Conservation (phyloP, 1,140 invertebrate genomes). For the Drosophila sp. region DNA sequence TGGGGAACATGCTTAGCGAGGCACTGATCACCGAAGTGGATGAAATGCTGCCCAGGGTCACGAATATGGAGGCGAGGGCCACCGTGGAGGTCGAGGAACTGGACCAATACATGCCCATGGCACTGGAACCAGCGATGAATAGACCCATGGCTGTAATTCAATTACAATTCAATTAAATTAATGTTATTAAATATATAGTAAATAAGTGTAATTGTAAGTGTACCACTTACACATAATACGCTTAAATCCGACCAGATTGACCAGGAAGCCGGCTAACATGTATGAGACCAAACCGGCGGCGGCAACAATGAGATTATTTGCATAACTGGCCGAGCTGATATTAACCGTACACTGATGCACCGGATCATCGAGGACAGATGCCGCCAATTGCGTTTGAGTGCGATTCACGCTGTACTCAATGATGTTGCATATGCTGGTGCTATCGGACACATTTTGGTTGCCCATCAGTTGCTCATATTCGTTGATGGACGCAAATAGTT, state of each 20-base stretch:
- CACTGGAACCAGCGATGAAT: conserved; percentile 75
- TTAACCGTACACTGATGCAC: conserved; percentile 55
- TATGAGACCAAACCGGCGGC: conserved; percentile 85
- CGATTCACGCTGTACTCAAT: conserved; percentile 69
- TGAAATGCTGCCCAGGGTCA: conserved; percentile 77
- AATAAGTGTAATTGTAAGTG: no score
- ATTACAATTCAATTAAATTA: no score
- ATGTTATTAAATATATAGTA: no score
- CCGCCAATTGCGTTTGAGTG: conserved; percentile 40
- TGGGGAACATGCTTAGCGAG: conserved; percentile 78
- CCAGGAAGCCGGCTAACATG: conserved; percentile 84
- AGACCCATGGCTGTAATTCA: conserved; percentile 72
- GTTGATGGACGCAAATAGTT: conserved; percentile 86
- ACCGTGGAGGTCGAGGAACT: conserved; percentile 76
- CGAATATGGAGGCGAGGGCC: conserved; percentile 70
- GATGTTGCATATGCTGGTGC: conserved; percentile 65
- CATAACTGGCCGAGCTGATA: conserved; percentile 83
- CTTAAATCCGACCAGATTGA: conserved; percentile 85
- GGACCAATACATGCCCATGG: conserved; percentile 85
- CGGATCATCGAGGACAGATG: conserved; percentile 15
- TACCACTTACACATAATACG: conserved; percentile 76
- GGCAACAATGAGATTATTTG: conserved; percentile 86
- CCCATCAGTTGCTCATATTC: conserved; percentile 58
- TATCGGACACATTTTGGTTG: not conserved
- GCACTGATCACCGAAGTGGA: conserved; percentile 77